A percentile compares a stretch with the other conserved stretches of the same genome.
Evolutionary conservation across 2,888 invertebrate species (phyloP).

Genomic region (Choristoneura rosaceana): DNA sequence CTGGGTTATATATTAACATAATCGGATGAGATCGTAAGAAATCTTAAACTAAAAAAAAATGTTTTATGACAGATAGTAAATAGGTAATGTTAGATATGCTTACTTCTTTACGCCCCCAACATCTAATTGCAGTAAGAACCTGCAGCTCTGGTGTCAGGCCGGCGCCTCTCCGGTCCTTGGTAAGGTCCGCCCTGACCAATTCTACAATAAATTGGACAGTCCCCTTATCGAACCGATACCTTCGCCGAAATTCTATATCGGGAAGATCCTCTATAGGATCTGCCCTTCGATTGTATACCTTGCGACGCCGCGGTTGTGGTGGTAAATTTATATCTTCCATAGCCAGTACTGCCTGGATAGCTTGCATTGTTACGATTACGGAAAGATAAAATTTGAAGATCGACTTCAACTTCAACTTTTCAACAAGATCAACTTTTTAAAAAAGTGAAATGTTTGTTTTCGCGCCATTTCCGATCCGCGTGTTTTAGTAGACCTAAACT

Average conservation of each 20-base stretch:
- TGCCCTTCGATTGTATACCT: too few species aligned
- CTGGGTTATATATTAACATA: neutral
- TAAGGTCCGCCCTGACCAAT: neutral
- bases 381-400: neutral
- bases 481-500: too few species aligned
- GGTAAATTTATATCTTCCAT: neutral
- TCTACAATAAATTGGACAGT: neutral
- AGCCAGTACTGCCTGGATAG: neutral
- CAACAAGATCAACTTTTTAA: too few species aligned
- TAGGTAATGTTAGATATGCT: neutral
- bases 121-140: conserved; percentile 4
- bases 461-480: too few species aligned
- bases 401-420: too few species aligned
- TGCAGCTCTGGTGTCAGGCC: conserved; percentile 10
- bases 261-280: too few species aligned
- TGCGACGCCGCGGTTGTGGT: neutral
- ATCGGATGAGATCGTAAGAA: neutral
- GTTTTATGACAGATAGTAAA: too few species aligned
- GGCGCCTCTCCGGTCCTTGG: conserved; percentile 2
- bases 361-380: neutral
- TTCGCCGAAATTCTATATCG: conserved; percentile 2
- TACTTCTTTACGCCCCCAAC: conserved; percentile 3
- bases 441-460: too few species aligned
- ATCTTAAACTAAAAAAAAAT: too few species aligned
- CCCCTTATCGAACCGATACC: neutral